A percentile compares a stretch with the other conserved stretches of the same genome.
Conservation (phyloP, 2,113 vertebrate genomes). For the Sterrhoptilus dennistouni region DNA sequence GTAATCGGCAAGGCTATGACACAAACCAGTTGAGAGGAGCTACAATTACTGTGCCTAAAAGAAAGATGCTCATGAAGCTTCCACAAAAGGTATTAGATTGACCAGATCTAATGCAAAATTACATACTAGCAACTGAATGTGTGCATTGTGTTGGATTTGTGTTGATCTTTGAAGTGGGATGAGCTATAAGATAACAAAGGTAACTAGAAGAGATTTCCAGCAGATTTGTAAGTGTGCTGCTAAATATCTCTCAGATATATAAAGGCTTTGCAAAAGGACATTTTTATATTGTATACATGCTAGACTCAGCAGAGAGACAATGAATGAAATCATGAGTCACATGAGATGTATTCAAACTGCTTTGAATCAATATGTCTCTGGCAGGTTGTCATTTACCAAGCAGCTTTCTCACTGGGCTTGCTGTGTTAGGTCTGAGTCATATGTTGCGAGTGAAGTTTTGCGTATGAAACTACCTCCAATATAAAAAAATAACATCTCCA, state of each 20-base stretch:
- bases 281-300: not conserved
- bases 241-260: not conserved
- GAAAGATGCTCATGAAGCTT: not conserved
- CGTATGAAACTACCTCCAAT: conserved; percentile 15
- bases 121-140: not conserved
- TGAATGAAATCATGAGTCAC: not conserved
- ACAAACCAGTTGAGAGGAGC: not conserved
- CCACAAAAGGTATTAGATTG: not conserved
- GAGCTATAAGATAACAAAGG: not conserved
- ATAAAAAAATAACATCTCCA: not conserved
- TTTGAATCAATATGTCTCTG: not conserved
- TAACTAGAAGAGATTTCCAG: not conserved
- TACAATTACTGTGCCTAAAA: not conserved
- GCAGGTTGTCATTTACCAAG: not conserved
- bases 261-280: not conserved
- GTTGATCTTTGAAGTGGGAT: not conserved
- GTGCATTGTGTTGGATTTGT: not conserved
- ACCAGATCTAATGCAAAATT: not conserved
- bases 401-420: conserved; percentile 2
- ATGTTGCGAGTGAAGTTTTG: conserved; percentile 53
- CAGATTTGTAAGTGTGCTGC: not conserved
- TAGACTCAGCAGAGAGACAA: not conserved
- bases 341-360: not conserved
- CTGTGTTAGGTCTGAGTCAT: conserved; percentile 62
- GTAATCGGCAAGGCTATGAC: not conserved